Base-by-base conservation (phyloP, 2,888 invertebrate species). In the Chesias legatella region DNA sequence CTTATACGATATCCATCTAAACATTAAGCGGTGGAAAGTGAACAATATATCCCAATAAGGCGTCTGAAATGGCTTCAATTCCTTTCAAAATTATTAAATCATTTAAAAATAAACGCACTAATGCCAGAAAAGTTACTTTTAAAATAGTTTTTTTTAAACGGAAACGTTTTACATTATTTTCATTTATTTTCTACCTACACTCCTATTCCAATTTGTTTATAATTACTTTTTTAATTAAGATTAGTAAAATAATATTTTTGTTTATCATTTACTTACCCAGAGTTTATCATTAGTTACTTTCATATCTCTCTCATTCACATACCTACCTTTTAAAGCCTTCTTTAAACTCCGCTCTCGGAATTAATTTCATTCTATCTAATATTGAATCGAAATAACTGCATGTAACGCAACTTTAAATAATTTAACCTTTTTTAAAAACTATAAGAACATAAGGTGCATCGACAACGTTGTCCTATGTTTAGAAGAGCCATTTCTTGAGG, bases 141-240 rank as follows among this genome's bases (percentile, higher is more conserved):
- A 7, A 17, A 5, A 30, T 1, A 7, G 10, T 9, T 9, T 23
- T 11, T 9, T 7, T n/a, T n/a, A 10, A 38, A 27, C 27, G 1
- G 6, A 32, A 27, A 23, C 6, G 27, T 33, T 46, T 46, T 32
- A 39, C 33, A 21, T 17, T 32, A 50, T 56, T 39, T 46, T 61
- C 65, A 67, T 77, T 79, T 77, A 74, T 75, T 79, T 48, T 53
- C 82, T 83, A 83, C 62, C 82, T 82, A 83, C 75, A 41, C 62
- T 53, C 60, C 71, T 79, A 70, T 64, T 57, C 54, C 63, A 43
- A 67, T 45, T 64, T 63, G 44, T 47, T 58, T 63, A 54, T 58
- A 52, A n/a, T n/a, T n/a, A n/a, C n/a, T n/a, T 55, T 53, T 63
- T 65, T 69, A 73, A 73, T 67, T 69, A 66, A 77, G 72, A 67